These are phyloP conservation scores for Tapirus indicus DNA, from an alignment of 2,797 vertebrate species.

Conservation along the genomic window DNA sequence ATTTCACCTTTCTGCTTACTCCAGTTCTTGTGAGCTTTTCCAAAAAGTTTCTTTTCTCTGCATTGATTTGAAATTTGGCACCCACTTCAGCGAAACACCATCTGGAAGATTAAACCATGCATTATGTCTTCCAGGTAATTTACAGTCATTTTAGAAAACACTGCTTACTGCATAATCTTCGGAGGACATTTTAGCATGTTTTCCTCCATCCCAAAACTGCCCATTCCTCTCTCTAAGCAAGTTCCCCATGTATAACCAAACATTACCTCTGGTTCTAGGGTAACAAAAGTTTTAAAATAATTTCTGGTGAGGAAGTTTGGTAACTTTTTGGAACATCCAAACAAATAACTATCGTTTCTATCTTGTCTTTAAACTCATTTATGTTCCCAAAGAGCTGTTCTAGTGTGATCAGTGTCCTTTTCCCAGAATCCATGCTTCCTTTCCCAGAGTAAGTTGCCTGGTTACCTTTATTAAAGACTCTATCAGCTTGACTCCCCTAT, in stretches of 20 bases:
- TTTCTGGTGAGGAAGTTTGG: background rate
- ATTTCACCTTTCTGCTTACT: background rate
- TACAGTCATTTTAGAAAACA: background rate
- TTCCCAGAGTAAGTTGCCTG: background rate
- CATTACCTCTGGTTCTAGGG: background rate
- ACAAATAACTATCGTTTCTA: background rate
- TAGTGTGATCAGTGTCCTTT: background rate
- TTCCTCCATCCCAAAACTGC: background rate
- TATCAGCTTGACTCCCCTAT: background rate
- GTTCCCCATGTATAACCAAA: background rate
- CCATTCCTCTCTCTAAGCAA: background rate
- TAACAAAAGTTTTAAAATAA: background rate
- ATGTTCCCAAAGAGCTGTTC: background rate
- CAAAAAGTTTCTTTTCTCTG: background rate
- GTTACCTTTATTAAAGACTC: background rate
- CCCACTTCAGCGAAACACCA: background rate
- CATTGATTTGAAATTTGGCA: background rate
- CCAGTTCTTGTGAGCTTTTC: background rate
- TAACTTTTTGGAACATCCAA: background rate
- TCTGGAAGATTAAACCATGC: conserved; percentile 3
- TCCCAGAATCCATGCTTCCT: background rate
- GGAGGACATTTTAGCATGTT: background rate
- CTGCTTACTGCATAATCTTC: background rate
- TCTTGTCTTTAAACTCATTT: background rate
- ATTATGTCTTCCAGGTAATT: background rate